Evolutionary conservation across 2,113 vertebrate genomes (phyloP), one percentile per base, ranked within the genome.

Genomic region (Genyomyrus donnyi): DNA sequence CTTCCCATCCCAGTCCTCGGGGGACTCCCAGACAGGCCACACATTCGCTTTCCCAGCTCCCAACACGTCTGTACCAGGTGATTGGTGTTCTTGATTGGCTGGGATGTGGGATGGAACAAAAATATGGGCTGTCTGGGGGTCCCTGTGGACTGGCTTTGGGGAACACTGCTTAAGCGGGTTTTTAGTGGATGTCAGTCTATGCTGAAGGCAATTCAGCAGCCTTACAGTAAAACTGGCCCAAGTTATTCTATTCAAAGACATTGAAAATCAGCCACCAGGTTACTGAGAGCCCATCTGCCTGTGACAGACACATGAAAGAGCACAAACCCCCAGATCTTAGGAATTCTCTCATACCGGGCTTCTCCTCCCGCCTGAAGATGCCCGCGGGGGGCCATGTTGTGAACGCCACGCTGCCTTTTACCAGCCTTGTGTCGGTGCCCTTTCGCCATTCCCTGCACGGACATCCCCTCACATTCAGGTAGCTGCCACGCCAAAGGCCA

Each of bases 401-500:
- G 74, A 42, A 19, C 74, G 5, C 74, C 15, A 2, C 17, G 8
- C 15, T 39, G 70, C 70, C 31, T 77, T 35, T 77, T 17, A 77
- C 35, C 70, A 39, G 31, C 70, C 3, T 17, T 5, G 31, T 2
- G 27, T 35, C 1, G 2, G n/a, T 31, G 66, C n/a, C 66, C 35
- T 35, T 80, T 42, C 35, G 0, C 11, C 35, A 80, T 42, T n/a
- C 77, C 21, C 45, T 85, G 39, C 83, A 46, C 8, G 8, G 21
- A 85, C 42, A 13, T 84, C 3, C 2, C 5, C 80, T 45, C 42
- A 0, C 19, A 10, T n/a, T 85, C 45, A 48, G 10, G 13, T 11
- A 24, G n/a, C 21, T 2, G 27, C 50, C 21, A 49, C 27, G 3
- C 24, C 49, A 53, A 53, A 50, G 85, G 85, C 85, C 92, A 92